Evolutionary conservation across 2,113 vertebrate genomes (phyloP), one percentile per base, ranked within the genome.

Genomic region (Calonectris borealis): DNA sequence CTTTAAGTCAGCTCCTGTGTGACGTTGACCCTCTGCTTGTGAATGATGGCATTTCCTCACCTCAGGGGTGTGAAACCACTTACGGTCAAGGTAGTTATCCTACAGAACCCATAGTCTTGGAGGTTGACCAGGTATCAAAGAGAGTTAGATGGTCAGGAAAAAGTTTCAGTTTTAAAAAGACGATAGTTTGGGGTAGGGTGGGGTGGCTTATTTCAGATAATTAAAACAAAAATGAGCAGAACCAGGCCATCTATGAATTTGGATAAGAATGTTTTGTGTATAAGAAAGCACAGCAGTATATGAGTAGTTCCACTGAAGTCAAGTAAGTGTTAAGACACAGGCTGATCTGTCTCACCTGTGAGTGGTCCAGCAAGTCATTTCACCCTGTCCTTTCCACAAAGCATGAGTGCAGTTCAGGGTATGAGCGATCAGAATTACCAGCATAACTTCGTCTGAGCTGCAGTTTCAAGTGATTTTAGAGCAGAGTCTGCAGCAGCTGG

Each of bases 61-160:
- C n/a, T 69, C 18, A 72, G 13, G 10, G 8, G 5, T 62, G 11
- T 78, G 55, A 81, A 88, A 91, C 78, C 49, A 44, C 14, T 60
- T 38, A 18, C 1, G 1, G 7, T 38, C 2, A 10, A 77, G 17
- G 26, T 3, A n/a, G 34, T 32, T 52, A 36, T 16, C 9, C 13
- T 65, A 77, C 32, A 62, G 27, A 84, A 82, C 3, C 13, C 11
- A 2, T 11, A 51, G 17, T 31, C 12, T 40, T 7, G 29, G 16
- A 52, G 24, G 6, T 10, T 85, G 65, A 36, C 13, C 5, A 51
- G 2, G 10, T 62, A 58, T 26, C 27, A 66, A 44, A 66, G 40
- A 69, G 11, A 76, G 13, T 6, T 44, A 42, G 8, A 6, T 7
- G 14, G 32, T 62, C 18, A 78, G 25, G 7, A 75, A 78, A 51